Evolutionary conservation across 2,888 invertebrate species (phyloP).

Genomic region (Lysandra coridon): DNA sequence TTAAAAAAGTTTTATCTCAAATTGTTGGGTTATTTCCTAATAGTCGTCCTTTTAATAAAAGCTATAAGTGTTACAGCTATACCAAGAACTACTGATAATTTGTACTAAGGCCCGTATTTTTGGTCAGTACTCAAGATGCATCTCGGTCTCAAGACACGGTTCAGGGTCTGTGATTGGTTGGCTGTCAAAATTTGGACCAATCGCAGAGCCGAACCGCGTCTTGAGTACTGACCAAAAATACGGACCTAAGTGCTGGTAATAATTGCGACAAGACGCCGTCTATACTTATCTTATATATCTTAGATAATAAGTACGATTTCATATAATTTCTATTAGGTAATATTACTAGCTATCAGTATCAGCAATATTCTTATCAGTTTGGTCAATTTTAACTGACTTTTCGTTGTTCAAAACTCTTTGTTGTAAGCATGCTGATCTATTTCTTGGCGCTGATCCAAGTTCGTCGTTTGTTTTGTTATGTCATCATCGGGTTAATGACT

Average conservation of each 20-base stretch:
- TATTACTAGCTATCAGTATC: not conserved
- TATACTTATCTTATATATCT: not conserved
- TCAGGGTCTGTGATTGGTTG: too few relatives aligned
- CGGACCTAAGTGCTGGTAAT: too few relatives aligned
- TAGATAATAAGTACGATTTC: not conserved
- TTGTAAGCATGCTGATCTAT: not conserved
- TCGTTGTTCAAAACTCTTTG: not conserved
- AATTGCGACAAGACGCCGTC: not conserved
- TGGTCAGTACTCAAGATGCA: too few relatives aligned
- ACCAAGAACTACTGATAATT: not conserved
- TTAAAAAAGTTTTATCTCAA: too few relatives aligned
- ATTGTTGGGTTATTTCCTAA: too few relatives aligned
- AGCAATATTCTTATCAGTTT: not conserved
- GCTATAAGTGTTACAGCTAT: not conserved
- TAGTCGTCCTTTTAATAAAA: not conserved
- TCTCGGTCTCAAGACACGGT: too few relatives aligned
- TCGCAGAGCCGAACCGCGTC: too few relatives aligned
- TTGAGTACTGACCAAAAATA: too few relatives aligned
- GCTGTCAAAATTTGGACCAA: too few relatives aligned
- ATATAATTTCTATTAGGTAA: not conserved
- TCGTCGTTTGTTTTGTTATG: constrained; percentile 1
- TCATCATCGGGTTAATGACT: constrained; percentile 3
- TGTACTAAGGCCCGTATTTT: not conserved
- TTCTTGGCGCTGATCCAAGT: not conserved
- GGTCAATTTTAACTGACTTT: not conserved